These are phyloP conservation scores for Champsocephalus esox DNA, from an alignment of 2,797 vertebrate species.

Conservation along the genomic window DNA sequence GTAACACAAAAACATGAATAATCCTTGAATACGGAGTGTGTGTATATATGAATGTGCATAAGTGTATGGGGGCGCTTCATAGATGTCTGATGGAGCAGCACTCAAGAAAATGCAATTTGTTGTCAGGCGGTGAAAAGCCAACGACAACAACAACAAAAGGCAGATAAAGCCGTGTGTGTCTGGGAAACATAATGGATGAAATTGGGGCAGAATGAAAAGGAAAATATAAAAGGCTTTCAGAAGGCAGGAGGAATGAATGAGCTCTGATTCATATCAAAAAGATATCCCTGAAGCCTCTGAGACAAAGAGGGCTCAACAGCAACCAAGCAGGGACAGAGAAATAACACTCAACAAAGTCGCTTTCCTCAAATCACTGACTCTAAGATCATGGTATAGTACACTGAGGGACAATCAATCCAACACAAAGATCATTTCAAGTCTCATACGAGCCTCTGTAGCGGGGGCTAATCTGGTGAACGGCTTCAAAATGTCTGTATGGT, in stretches of 20 bases:
- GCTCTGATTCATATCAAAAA: constrained; percentile 62
- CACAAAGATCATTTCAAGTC: background rate
- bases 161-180: constrained; percentile 67
- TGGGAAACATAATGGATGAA: constrained; percentile 68
- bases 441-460: background rate
- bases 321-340: background rate
- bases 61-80: constrained; percentile 11
- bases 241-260: constrained; percentile 55
- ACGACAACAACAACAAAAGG: constrained; percentile 51
- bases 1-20: constrained; percentile 17
- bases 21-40: constrained; percentile 24
- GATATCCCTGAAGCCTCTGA: constrained; percentile 32
- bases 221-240: constrained; percentile 71
- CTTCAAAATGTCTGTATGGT: background rate
- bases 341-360: constrained; percentile 12
- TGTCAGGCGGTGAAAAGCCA: constrained; percentile 70
- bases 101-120: constrained; percentile 68
- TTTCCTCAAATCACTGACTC: constrained; percentile 7
- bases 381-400: constrained; percentile 1
- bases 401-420: background rate
- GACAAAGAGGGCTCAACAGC: constrained; percentile 27
- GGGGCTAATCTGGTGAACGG: background rate
- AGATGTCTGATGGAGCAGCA: constrained; percentile 51
- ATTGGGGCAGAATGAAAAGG: constrained; percentile 73
- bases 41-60: constrained; percentile 7